Conservation (phyloP, 35 echinoderm and acorn worm species). For the Amphiura filiformis region DNA sequence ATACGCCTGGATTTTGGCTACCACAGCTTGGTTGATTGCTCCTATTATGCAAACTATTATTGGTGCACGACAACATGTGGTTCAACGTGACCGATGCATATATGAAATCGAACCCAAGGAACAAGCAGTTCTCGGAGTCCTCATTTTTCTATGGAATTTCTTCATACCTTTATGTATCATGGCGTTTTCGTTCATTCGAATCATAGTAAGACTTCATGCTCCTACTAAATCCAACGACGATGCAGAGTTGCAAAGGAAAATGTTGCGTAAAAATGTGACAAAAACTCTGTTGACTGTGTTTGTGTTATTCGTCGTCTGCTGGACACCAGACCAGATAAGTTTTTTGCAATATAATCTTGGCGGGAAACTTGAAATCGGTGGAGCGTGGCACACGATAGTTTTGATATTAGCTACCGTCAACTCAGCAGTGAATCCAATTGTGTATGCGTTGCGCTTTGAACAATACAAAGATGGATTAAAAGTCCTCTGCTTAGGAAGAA, state of each 20-base stretch:
- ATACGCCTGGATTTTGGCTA: constrained; percentile 39
- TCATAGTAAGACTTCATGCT: constrained; percentile 39
- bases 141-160: constrained; percentile 58
- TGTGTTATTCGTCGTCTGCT: constrained; percentile 67
- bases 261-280: constrained; percentile 16
- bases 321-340: constrained; percentile 78
- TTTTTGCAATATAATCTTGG: constrained; percentile 80
- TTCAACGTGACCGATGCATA: background rate
- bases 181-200: constrained; percentile 53
- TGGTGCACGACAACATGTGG: background rate
- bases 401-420: constrained; percentile 57
- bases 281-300: constrained; percentile 41
- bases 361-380: constrained; percentile 51
- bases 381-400: constrained; percentile 42
- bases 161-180: constrained; percentile 67
- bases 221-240: background rate
- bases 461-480: constrained; percentile 49
- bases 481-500: constrained; percentile 59
- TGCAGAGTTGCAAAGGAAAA: background rate
- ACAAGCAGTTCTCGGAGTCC: background rate
- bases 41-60: constrained; percentile 17
- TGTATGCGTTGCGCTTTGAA: constrained; percentile 66
- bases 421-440: constrained; percentile 72
- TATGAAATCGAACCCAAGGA: background rate
- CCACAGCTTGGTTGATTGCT: constrained; percentile 30